These are phyloP conservation scores for Leucopsar rothschildi DNA, from an alignment of 2,113 vertebrate genomes.

Conservation along the genomic window DNA sequence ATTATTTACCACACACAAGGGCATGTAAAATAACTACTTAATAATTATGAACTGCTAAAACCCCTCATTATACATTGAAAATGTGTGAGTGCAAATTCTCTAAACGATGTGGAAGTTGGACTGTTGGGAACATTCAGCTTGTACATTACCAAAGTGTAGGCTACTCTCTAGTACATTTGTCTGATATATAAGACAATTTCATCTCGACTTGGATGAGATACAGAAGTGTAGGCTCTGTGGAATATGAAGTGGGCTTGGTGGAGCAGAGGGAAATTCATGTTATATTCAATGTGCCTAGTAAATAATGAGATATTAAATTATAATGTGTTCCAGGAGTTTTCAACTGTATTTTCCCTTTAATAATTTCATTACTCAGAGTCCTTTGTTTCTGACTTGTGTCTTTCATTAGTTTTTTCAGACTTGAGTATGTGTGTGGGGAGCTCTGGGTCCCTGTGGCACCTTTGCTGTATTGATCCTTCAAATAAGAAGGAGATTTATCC, in stretches of 20 bases:
- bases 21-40: slow-evolving; percentile 49
- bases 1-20: slow-evolving; percentile 47
- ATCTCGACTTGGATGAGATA: slow-evolving; percentile 36
- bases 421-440: neutral
- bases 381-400: slow-evolving; percentile 43
- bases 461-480: neutral
- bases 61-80: slow-evolving; percentile 19
- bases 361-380: slow-evolving; percentile 35
- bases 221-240: slow-evolving; percentile 25
- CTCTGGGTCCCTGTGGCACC: neutral
- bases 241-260: slow-evolving; percentile 46
- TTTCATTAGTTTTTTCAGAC: slow-evolving; percentile 15
- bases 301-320: slow-evolving; percentile 65
- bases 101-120: slow-evolving; percentile 5
- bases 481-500: neutral
- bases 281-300: slow-evolving; percentile 46
- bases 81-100: slow-evolving; percentile 1
- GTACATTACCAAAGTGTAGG: slow-evolving; percentile 16
- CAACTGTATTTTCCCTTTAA: slow-evolving; percentile 47
- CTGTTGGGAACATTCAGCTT: slow-evolving; percentile 24
- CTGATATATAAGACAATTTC: slow-evolving; percentile 48
- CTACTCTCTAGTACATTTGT: slow-evolving; percentile 40
- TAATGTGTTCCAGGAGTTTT: slow-evolving; percentile 59
- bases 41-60: slow-evolving; percentile 39
- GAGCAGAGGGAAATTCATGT: slow-evolving; percentile 47